Conservation (phyloP, 2,888 invertebrate genomes). For the Lordiphosa fenestrarum region DNA sequence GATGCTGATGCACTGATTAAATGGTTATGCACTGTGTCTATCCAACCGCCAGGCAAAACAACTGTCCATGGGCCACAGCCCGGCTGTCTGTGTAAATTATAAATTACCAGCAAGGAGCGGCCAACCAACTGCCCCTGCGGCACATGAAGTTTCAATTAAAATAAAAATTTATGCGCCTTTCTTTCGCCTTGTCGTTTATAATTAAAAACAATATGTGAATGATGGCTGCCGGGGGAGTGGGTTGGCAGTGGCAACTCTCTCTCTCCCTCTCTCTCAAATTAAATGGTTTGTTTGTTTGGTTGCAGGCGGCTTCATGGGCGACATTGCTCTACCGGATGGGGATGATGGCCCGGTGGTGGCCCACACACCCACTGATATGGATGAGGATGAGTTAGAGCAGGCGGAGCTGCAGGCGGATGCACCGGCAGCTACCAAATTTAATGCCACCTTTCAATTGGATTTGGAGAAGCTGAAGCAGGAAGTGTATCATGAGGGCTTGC, state of each 20-base stretch:
- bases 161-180: constrained; percentile 48
- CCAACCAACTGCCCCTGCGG: constrained; percentile 9
- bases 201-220: constrained; percentile 54
- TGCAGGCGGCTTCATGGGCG: constrained; percentile 90
- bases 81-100: constrained; percentile 51
- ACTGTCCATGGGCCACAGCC: constrained; percentile 17
- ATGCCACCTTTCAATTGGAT: constrained; percentile 87
- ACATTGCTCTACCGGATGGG: constrained; percentile 88
- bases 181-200: constrained; percentile 37
- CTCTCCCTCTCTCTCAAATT: constrained; percentile 31
- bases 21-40: constrained; percentile 57
- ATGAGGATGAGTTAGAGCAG: constrained; percentile 59
- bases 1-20: constrained; percentile 58
- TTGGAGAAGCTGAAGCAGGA: constrained; percentile 91
- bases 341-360: constrained; percentile 51
- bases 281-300: constrained; percentile 55
- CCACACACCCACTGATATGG: constrained; percentile 74
- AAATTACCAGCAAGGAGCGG: constrained; percentile 46
- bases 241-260: constrained; percentile 4
- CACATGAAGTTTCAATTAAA: constrained; percentile 76
- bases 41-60: constrained; percentile 43
- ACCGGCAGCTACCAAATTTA: constrained; percentile 78
- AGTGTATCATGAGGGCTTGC: constrained; percentile 89
- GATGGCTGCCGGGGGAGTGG: constrained; percentile 4
- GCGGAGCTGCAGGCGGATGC: constrained; percentile 54